Percentiles rank a stretch among this genome's conserved stretches.
Evolutionary conservation across 2,888 invertebrate genomes (phyloP).

Genomic region (Drosophila mulleri): DNA sequence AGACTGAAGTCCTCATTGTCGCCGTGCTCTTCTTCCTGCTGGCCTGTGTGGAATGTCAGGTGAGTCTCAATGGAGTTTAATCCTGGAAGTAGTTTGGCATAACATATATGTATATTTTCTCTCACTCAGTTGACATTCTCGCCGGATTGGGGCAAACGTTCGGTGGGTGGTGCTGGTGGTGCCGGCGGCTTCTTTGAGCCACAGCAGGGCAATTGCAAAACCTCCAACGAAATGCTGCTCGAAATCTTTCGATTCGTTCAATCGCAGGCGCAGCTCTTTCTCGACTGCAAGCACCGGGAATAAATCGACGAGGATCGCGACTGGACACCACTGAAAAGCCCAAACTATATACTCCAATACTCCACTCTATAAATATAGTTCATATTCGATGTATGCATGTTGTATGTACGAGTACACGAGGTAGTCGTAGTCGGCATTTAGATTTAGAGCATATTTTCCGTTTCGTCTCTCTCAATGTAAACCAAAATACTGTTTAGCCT

Average conservation of each 20-base stretch:
- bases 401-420: constrained; percentile 68
- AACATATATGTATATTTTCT: neutral
- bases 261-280: constrained; percentile 79
- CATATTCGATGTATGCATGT: constrained; percentile 39
- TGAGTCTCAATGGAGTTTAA: constrained; percentile 34
- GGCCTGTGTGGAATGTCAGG: constrained; percentile 76
- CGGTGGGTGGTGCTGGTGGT: constrained; percentile 53
- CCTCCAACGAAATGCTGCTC: constrained; percentile 83
- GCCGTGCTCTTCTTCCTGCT: constrained; percentile 68
- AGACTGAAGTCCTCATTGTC: constrained; percentile 71
- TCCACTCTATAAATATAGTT: constrained; percentile 24
- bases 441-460: constrained; percentile 70
- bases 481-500: constrained; percentile 10
- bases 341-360: constrained; percentile 14
- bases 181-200: constrained; percentile 73
- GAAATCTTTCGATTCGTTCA: constrained; percentile 84
- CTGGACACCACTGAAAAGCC: constrained; percentile 12
- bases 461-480: constrained; percentile 52
- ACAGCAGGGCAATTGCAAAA: constrained; percentile 79
- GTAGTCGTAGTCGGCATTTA: constrained; percentile 84
- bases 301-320: constrained; percentile 41
- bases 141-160: constrained; percentile 83
- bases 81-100: neutral
- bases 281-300: constrained; percentile 83
- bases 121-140: constrained; percentile 79